Evolutionary conservation across 2,888 invertebrate species (phyloP), one percentile per base, ranked within the genome.

Genomic region (Netelia melanura): DNA sequence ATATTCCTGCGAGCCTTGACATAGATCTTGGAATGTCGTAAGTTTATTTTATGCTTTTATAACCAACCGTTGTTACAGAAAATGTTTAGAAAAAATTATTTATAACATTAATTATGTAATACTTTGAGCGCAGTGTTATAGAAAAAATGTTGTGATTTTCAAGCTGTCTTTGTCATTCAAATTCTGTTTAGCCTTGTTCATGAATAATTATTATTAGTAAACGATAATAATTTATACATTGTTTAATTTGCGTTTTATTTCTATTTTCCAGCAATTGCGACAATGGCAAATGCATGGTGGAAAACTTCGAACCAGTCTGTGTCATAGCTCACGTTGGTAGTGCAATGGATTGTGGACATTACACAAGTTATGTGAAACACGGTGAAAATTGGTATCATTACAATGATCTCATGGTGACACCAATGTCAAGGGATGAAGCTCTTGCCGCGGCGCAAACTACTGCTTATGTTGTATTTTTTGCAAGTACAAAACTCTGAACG

Each of bases 321-420:
- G 89, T 91, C 54, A 91, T 92, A 78, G 90, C 91, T 6, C 92
- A 92, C 44, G 91, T 91, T 25, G 92, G 92, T 23, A 89, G 88
- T 56, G 90, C 89, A n/a, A 90, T 92, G 88, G 91, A 92, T 48
- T 92, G 91, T 83, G 92, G 92, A 14, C 92, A 92, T 81, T 92
- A 92, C 68, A 91, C 92, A 62, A 91, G 91, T 75, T 92, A 91
- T 81, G 90, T 91, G 11, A 90, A 89, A 62, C 91, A 91, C 71
- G 87, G 89, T 3, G 88, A 91, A 25, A 87, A 89, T 38, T 92
- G 92, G 92, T 91, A 89, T 75, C 90, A 91, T 67, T 92, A 91
- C 81, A 91, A 92, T 75, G 92, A 92, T 71, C 88, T 90, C 82
- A 87, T 81, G 56, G 92, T 92, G 1, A 89, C 88, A 68, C 87